A percentile compares a stretch with the other conserved stretches of the same genome.
phyloP scores from a whole-genome alignment of 2,888 invertebrate genomes.

The Cephus pygmeus region DNA sequence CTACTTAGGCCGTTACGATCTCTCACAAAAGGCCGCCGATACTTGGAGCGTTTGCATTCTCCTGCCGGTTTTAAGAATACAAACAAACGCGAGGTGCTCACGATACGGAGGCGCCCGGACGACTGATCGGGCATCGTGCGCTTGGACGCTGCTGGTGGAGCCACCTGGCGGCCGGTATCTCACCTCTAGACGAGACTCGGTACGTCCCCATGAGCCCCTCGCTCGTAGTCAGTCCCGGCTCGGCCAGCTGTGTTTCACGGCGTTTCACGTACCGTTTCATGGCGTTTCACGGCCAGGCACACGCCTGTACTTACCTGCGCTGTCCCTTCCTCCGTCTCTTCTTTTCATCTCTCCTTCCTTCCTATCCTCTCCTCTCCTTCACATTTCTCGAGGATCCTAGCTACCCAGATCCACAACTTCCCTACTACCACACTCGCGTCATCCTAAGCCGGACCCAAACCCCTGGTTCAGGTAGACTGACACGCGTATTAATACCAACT shows the following conservation, averaged over 20 bases:
- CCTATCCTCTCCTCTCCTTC: not conserved
- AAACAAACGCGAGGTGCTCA: constrained; percentile 70
- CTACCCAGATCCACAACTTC: not conserved
- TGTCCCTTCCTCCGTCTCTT: not conserved
- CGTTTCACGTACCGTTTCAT: constrained; percentile 1
- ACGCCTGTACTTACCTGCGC: constrained; percentile 58
- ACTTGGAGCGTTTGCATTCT: not conserved
- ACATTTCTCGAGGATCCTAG: not conserved
- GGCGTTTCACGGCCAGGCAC: constrained; percentile 42
- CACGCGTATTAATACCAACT: not conserved
- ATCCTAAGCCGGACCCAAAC: not conserved
- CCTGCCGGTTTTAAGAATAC: constrained; percentile 21
- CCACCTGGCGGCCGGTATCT: constrained; percentile 69
- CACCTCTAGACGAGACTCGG: constrained; percentile 62
- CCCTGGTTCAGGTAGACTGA: not conserved
- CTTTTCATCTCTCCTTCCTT: constrained; percentile 1
- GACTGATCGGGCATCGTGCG: constrained; percentile 73
- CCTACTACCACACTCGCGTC: not conserved
- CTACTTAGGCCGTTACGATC: constrained; percentile 1
- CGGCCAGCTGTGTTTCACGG: not conserved
- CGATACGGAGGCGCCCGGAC: constrained; percentile 74
- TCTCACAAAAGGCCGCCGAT: constrained; percentile 1
- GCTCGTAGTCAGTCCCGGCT: constrained; percentile 65
- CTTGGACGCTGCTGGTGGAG: constrained; percentile 73
- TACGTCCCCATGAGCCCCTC: constrained; percentile 58